Evolutionary conservation across 2,113 vertebrate species (phyloP), one percentile per base, ranked within the genome.

Genomic region (Chloropsis cyanopogon): DNA sequence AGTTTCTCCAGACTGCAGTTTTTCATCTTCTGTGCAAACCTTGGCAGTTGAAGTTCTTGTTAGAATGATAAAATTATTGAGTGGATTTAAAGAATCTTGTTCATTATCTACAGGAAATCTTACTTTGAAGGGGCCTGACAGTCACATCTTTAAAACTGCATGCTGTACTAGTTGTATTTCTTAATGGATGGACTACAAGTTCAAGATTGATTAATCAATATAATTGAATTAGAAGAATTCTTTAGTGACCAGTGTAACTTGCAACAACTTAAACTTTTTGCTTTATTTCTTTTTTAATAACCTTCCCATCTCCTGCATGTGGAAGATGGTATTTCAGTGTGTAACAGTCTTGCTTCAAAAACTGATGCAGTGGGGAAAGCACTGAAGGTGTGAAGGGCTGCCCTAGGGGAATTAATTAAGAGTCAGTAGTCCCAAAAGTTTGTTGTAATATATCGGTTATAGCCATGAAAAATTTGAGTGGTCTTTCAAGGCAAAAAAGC

Each of bases 41-140:
- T 78, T 91, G 76, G 50, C 50, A 69, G 52, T 78, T 71, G n/a
- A 88, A 69, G 31, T 84, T 93, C 52, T 86, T 89, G 72, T 88
- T 90, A 64, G 41, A 83, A 60, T 47, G 39, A n/a, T 73, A 28
- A 73, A 86, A 39, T n/a, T 85, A 37, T 46, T 84, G 73, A 72
- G 37, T 90, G 47, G 50, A 61, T 86, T 72, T 92, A 54, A 84
- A 91, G 85, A 84, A 71, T 86, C 46, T 90, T 84, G 6, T 68
- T 71, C 61, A 4, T 79, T 71, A 64, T 70, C 19, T 91, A 56
- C 82, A 94, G 85, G 72, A 97, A 87, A 42, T 56, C n/a, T 77
- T 93, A 86, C 6, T 96, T 91, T 93, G 93, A 90, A 92, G 76
- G n/a, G 47, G 86, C 46, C n/a, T 94, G 64, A 25, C 24, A 71